Base-by-base conservation (phyloP, 2,888 invertebrate species). In the Helobdella robusta region DNA sequence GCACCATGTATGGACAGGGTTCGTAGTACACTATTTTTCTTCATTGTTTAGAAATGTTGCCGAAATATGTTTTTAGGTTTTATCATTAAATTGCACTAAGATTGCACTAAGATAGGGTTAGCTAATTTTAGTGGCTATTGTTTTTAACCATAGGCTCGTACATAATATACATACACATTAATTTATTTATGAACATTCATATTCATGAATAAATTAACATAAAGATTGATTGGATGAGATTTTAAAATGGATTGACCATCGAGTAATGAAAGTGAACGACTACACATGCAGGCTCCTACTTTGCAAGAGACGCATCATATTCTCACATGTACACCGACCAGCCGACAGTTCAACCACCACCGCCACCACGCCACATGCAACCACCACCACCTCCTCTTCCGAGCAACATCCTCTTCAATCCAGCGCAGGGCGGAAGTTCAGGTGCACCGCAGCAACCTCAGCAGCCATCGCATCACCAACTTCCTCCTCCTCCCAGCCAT, bases 311-410 rank as follows among this genome's bases (percentile, higher is more conserved):
- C 46, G 70, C 71, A 6, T 30, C 67, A 34, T 71, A 71, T 54
- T 70, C 71, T n/a, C 71, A 71, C 64, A 61, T 64, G 62, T 71
- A 68, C 69, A 71, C 71, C 3, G 70, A 70, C 59, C 66, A 59
- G 25, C 67, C 46, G 28, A 25, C 50, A 6, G 30, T 34, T 28
- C 60, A 18, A 25, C n/a, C n/a, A 28, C 64, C 56, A 44, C 64
- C 56, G 46, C n/a, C 56, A 15, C 30, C 59, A 28, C 52, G 40
- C 52, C 60, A 32, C 32, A 52, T 65, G 20, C 52, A 44, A 34
- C 32, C 62, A 34, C 58, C 20, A 23, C 44, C 44, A 15, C 28
- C 59, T 23, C 62, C 62, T 15, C 50, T 62, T 23, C 40, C 63
- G 28, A 64, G 15, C 34, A 46, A 34, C 36, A 59, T 64, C 32